A percentile compares a stretch with the other conserved stretches of the same genome.
Evolutionary conservation across 1,140 invertebrate genomes (phyloP).

Genomic region (Diprion similis): DNA sequence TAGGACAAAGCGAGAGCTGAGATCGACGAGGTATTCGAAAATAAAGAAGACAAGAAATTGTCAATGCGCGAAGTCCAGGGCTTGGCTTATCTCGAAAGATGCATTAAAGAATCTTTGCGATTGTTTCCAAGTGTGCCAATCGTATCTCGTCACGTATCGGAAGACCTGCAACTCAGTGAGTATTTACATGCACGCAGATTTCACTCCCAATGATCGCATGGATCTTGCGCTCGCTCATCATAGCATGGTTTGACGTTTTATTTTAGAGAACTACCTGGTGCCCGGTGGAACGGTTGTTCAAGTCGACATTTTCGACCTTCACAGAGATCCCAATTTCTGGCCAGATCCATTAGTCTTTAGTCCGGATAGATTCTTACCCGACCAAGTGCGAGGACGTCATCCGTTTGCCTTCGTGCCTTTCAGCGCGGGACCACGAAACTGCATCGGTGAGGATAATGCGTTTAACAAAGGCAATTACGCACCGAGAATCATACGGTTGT

Average conservation of each 20-base stretch:
- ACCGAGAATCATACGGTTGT: too few species aligned
- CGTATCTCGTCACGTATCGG: constrained; percentile 57
- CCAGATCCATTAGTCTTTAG: constrained; percentile 77
- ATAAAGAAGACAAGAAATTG: constrained; percentile 29
- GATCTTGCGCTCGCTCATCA: constrained; percentile 18
- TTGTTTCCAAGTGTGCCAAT: constrained; percentile 68
- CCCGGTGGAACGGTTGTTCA: constrained; percentile 55
- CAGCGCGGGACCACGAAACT: constrained; percentile 77
- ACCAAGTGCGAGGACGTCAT: constrained; percentile 60
- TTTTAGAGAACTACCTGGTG: constrained; percentile 45
- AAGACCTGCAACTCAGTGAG: constrained; percentile 50
- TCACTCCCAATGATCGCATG: neutral
- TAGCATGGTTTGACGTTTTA: constrained; percentile 1
- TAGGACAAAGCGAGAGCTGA: constrained; percentile 39
- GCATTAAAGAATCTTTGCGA: constrained; percentile 69
- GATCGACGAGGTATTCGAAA: constrained; percentile 31
- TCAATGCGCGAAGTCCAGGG: constrained; percentile 28
- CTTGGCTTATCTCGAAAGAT: constrained; percentile 65
- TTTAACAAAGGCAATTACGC: too few species aligned
- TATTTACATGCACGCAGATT: too few species aligned
- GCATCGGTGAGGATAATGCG: constrained; percentile 66
- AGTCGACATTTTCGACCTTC: constrained; percentile 66
- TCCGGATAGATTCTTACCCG: constrained; percentile 77
- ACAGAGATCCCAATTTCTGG: constrained; percentile 73
- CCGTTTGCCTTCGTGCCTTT: constrained; percentile 74